These are phyloP conservation scores for Enteromius anoplus DNA, from an alignment of 2,797 vertebrate genomes.

Conservation along the genomic window DNA sequence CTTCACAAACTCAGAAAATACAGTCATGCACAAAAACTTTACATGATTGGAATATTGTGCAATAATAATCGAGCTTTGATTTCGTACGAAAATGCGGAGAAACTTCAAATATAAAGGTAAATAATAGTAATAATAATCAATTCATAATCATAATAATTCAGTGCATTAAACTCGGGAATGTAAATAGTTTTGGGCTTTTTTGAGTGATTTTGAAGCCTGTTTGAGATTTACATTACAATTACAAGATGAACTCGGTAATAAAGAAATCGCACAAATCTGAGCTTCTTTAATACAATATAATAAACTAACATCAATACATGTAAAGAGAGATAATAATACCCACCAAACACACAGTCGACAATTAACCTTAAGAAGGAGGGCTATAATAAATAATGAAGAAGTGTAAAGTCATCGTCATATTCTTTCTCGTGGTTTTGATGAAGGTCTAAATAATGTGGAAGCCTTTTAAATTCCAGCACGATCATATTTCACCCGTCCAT, in stretches of 20 bases:
- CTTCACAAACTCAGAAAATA: background rate
- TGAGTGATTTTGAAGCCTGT: background rate
- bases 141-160: background rate
- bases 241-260: background rate
- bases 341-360: background rate
- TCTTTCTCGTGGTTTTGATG: constrained; percentile 20
- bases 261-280: background rate
- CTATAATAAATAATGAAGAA: background rate
- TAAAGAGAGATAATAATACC: background rate
- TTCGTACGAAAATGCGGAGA: background rate
- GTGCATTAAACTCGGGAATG: background rate
- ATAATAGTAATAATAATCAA: background rate
- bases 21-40: background rate
- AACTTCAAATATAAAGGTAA: background rate
- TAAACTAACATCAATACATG: background rate
- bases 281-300: background rate
- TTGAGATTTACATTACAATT: background rate
- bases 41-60: background rate
- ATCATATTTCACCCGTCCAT: constrained; percentile 76
- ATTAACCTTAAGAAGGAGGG: background rate
- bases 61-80: background rate
- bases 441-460: constrained; percentile 29
- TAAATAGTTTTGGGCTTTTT: background rate
- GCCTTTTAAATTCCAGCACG: constrained; percentile 61
- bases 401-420: constrained; percentile 1